These are phyloP conservation scores for Mobula hypostoma DNA, from an alignment of 2,113 vertebrate genomes.

Conservation along the genomic window DNA sequence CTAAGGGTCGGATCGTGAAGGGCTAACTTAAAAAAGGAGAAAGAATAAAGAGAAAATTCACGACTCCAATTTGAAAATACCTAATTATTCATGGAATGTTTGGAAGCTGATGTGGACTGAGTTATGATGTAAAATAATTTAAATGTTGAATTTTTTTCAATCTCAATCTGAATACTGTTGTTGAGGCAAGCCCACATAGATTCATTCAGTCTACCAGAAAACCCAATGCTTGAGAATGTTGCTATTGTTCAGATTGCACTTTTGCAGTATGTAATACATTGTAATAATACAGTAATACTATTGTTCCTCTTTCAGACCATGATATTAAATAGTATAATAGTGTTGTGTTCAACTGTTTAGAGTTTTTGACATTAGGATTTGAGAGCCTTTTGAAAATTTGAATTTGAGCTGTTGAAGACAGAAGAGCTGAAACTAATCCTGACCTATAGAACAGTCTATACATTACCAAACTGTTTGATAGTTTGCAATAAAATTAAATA, in stretches of 20 bases:
- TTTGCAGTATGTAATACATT: slow-evolving; percentile 18
- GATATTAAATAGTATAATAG: background rate
- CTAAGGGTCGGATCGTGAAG: background rate
- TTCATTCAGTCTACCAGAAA: background rate
- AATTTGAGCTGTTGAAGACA: background rate
- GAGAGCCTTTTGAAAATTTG: background rate
- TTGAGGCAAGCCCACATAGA: background rate
- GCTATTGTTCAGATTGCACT: slow-evolving; percentile 25
- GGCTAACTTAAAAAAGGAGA: background rate
- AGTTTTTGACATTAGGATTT: background rate
- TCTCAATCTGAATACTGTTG: background rate
- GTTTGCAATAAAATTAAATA: background rate
- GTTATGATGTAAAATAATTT: background rate
- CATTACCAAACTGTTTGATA: background rate
- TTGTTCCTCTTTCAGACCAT: slow-evolving; percentile 5
- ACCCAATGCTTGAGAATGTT: background rate
- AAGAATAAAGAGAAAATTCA: background rate
- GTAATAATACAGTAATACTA: slow-evolving; percentile 1
- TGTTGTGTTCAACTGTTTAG: slow-evolving; percentile 8
- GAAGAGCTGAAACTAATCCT: background rate
- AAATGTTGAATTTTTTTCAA: slow-evolving; percentile 15
- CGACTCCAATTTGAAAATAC: background rate
- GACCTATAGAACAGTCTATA: background rate
- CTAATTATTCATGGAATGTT: background rate
- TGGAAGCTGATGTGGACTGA: background rate